Evolutionary conservation across 2,888 invertebrate genomes (phyloP).

Genomic region (Gandaritis pyraliata): DNA sequence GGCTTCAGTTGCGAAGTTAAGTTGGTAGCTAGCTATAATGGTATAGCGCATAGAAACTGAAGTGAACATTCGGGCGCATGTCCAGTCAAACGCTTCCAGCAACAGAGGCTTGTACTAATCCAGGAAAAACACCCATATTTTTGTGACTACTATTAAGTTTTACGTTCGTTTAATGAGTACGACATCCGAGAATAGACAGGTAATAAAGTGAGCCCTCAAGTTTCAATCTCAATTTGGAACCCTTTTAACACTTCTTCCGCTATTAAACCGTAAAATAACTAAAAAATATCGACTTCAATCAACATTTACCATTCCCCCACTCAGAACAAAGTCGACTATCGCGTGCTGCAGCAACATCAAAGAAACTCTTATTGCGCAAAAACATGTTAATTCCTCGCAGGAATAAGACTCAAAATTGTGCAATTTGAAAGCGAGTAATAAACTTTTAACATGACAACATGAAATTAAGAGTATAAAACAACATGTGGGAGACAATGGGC

Average conservation of each 20-base stretch:
- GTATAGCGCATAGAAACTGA: too few relatives aligned
- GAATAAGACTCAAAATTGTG: slow-evolving; percentile 46
- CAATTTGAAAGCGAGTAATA: slow-evolving; percentile 56
- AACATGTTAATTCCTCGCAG: slow-evolving; percentile 31
- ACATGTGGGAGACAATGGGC: slow-evolving; percentile 79
- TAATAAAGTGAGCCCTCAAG: slow-evolving; percentile 55
- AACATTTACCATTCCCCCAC: slow-evolving; percentile 13
- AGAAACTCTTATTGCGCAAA: slow-evolving; percentile 30
- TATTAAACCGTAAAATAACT: slow-evolving; percentile 56
- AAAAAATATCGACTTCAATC: slow-evolving; percentile 37
- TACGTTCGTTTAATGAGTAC: slow-evolving; percentile 13
- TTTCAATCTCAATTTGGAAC: slow-evolving; percentile 59
- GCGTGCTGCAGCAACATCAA: slow-evolving; percentile 33
- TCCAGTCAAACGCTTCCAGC: too few relatives aligned
- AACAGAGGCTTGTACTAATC: too few relatives aligned
- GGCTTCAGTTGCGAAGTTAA: too few relatives aligned
- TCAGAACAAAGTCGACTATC: slow-evolving; percentile 22
- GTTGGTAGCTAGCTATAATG: too few relatives aligned
- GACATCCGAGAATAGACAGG: slow-evolving; percentile 45
- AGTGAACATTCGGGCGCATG: too few relatives aligned
- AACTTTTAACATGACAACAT: slow-evolving; percentile 80
- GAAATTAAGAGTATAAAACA: slow-evolving; percentile 78
- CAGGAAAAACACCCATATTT: neutral
- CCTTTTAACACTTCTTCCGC: slow-evolving; percentile 70
- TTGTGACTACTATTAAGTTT: neutral